Base-by-base conservation (phyloP, 2,888 invertebrate genomes). In the Ferrisia virgata region DNA sequence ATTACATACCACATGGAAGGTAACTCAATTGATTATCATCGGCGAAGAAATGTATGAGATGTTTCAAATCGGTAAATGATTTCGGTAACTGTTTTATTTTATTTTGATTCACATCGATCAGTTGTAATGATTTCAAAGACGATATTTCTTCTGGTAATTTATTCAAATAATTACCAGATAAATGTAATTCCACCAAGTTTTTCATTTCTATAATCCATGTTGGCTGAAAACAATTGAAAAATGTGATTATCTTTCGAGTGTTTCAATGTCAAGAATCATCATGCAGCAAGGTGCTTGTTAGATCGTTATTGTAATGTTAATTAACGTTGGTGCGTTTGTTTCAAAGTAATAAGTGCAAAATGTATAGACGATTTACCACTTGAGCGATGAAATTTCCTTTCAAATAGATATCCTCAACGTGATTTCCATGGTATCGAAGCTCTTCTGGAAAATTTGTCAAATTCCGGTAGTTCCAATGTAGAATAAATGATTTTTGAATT, bases 391-490 rank as follows among this genome's bases (percentile, higher is more conserved):
- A 28, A 9, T 79, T 79, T 15, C 79, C 79, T 22, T 79, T 79
- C 22, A 79, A n/a, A 18, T 79, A 79, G 11, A 79, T 25, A 31
- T 79, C 79, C 11, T 43, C 43, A 0, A 79, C 9, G 79, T 79
- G 79, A 28, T 79, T 22, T 2, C 43, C 43, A 47, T 79, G 43
- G 15, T 43, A 31, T 25, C 31, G 25, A 9, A 79, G 47, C 22
- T 22, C 40, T 13, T 79, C 79, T 13, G 79, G 79, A 15, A 79
- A 43, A 47, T 22, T 47, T 0, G 15, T 47, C 28, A 79, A 79
- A 28, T 79, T 79, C 28, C 79, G 4, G n/a, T 43, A 79, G n/a
- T 79, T 79, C 79, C 79, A 79, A 9, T 79, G 79, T 8, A 79
- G 25, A 47, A 79, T 79, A 8, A 47, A 43, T 11, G 40, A 47